Evolutionary conservation across 2,888 invertebrate species (phyloP).

Genomic region (Luffia ferchaultella): DNA sequence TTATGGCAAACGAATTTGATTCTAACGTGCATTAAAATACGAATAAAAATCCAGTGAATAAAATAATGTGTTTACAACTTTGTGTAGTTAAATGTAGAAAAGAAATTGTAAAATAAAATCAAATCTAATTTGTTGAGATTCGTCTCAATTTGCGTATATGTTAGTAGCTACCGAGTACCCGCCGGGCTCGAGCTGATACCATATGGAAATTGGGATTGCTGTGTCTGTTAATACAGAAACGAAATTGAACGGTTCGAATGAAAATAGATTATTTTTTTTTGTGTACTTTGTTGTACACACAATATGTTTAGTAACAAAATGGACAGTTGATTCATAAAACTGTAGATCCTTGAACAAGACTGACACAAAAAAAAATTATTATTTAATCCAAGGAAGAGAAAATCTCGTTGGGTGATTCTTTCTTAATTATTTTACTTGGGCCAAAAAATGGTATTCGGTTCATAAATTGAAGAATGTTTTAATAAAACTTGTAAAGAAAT

Average conservation of each 20-base stretch:
- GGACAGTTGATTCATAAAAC: too few relatives aligned
- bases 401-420: too few relatives aligned
- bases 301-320: too few relatives aligned
- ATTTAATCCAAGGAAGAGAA: too few relatives aligned
- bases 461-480: too few relatives aligned
- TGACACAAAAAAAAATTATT: too few relatives aligned
- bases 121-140: constrained; percentile 46
- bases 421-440: too few relatives aligned
- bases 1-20: constrained; percentile 4
- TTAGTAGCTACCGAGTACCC: constrained; percentile 13
- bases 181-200: constrained; percentile 3
- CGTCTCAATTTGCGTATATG: constrained; percentile 38
- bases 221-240: neutral
- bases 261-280: neutral
- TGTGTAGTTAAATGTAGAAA: constrained; percentile 29
- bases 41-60: constrained; percentile 6
- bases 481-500: too few relatives aligned
- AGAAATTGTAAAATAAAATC: constrained; percentile 60
- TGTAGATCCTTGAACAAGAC: too few relatives aligned
- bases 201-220: constrained; percentile 4
- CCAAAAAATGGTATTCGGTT: too few relatives aligned
- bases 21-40: constrained; percentile 7
- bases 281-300: neutral
- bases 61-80: constrained; percentile 9
- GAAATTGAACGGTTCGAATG: neutral